Base-by-base conservation (phyloP, 1,140 invertebrate genomes). In the Cotesia vestalis region DNA sequence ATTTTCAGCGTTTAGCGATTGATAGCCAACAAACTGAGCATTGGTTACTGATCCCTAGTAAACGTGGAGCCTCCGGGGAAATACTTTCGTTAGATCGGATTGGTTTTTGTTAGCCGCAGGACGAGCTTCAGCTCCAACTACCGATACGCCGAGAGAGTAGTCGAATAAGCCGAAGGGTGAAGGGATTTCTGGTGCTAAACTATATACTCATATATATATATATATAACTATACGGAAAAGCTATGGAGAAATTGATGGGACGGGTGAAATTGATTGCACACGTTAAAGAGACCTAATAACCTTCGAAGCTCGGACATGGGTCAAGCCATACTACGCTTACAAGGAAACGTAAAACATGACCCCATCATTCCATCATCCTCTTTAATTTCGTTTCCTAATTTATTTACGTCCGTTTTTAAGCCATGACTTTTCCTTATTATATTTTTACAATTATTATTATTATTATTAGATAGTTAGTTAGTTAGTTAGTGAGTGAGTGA, bases 71-170 rank as follows among this genome's bases (percentile, higher is more conserved):
- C 53, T 57, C 53, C 5, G 27, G 59, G 59, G 59, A 34, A 61
- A 35, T 36, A 62, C 35, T 8, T 3, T 12, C 34, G 60, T 62
- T 62, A 62, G 8, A 62, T 35, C 36, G 34, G 34, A 62, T 62
- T 62, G 27, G 60, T 62, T 62, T 62, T 62, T 62, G 34, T 62
- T 62, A 14, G 57, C 57, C 57, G 57, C 57, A 59, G 17, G 57
- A 59, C 57, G 40, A 46, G 40, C 40, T 46, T 2, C 40, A 2
- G 40, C 6, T 9, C 5, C 11, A 11, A 46, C 6, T 6, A 11
- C 40, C 6, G 27, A 59, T 9, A 20, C 14, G 20, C 4, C 2
- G 34, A 34, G 17, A 34, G 59, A 27, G 8, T 11, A 6, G 59
- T 5, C 12, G 3, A 11, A 11, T 9, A 46, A 46, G 40, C 6